Base-by-base conservation (phyloP, 2,113 vertebrate species). In the Arenaria interpres region DNA sequence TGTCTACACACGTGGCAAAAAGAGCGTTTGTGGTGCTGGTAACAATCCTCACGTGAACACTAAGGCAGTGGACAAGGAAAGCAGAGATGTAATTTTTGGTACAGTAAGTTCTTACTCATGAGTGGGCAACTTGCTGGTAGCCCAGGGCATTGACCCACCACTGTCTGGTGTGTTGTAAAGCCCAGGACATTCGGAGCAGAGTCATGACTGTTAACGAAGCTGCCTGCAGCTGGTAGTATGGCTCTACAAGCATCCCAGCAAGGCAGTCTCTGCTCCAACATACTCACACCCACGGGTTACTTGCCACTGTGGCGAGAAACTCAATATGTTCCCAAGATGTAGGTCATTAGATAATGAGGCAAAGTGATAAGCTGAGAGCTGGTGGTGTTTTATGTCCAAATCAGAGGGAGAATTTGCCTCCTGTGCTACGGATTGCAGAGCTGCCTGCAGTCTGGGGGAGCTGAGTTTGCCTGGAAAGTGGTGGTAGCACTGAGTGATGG, bases 401-500 rank as follows among this genome's bases (percentile, higher is more conserved):
- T 33, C 37, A 37, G 41, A 90, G 45, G 37, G 50, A 69, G n/a
- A 16, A 56, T 92, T 77, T 93, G 54, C 35, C n/a, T 20, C 37
- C 51, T 18, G 25, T 59, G 43, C 39, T 89, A 45, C 24, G 37
- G 62, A 23, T 33, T 54, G 57, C 57, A 53, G 88, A 76, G 79
- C 5, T 88, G 68, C 51, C 59, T 63, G 68, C 67, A n/a, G 41
- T 73, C 35, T 76, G 14, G 41, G 90, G 54, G 32, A 66, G 75
- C 59, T 9, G 60, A 86, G 59, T 83, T 88, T 90, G 89, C 59
- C 81, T 91, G 85, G 63, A 28, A 75, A 85, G 94, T 23, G 90
- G 67, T 39, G 76, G 63, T 53, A 80, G 78, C 71, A 53, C 30
- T 53, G 87, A 73, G 90, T 0, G 5, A 89, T 83, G 88, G 85